Conservation (phyloP, 2,888 invertebrate species). For the Andrena chrysosceles region DNA sequence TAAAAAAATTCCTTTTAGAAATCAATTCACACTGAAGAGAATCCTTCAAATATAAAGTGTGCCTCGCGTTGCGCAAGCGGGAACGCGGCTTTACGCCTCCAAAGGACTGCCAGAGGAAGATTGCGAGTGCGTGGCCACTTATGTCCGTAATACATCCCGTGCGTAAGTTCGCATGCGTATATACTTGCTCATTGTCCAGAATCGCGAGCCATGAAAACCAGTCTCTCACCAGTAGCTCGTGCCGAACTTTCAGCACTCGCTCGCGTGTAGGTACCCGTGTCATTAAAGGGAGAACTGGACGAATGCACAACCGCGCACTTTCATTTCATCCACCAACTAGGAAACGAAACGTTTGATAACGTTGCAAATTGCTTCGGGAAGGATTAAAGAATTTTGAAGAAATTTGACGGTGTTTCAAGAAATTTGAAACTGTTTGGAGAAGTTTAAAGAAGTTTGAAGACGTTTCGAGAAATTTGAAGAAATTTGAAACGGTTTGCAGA, state of each 20-base stretch:
- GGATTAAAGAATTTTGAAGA: background rate
- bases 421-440: background rate
- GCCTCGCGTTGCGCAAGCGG: background rate
- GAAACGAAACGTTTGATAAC: background rate
- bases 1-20: too few species aligned
- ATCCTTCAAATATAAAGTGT: background rate
- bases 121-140: conserved; percentile 59
- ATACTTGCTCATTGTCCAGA: conserved; percentile 75
- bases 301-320: background rate
- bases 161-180: conserved; percentile 63
- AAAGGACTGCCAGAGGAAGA: conserved; percentile 46
- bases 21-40: too few species aligned
- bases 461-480: background rate
- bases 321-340: background rate
- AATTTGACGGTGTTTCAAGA: background rate
- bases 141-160: conserved; percentile 60
- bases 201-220: conserved; percentile 78
- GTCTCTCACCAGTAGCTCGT: conserved; percentile 71
- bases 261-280: conserved; percentile 28
- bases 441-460: background rate
- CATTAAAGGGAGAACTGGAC: conserved; percentile 27
- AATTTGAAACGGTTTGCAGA: background rate
- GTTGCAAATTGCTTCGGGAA: background rate
- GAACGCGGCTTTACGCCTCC: conserved; percentile 30
- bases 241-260: conserved; percentile 64